Conservation (phyloP, 2,888 invertebrate genomes). For the Mimumesa dahlbomi region DNA sequence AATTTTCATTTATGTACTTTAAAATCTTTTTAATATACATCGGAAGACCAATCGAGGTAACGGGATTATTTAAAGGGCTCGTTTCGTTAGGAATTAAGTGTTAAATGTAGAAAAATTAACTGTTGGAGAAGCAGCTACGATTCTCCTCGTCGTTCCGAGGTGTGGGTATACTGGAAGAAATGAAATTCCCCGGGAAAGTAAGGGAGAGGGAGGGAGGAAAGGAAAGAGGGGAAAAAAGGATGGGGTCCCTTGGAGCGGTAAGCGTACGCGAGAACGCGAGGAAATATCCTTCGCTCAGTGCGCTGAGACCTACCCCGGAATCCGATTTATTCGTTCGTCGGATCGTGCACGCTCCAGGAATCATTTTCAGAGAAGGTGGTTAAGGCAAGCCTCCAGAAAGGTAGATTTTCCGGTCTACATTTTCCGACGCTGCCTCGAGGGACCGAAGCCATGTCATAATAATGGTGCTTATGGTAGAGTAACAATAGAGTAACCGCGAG, state of each 20-base stretch:
- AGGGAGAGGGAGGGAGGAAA: too few species aligned
- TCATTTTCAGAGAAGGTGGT: constrained; percentile 48
- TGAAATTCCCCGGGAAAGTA: constrained; percentile 39
- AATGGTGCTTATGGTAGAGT: constrained; percentile 15
- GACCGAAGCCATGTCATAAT: constrained; percentile 11
- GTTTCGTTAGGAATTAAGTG: not conserved
- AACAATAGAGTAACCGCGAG: constrained; percentile 33
- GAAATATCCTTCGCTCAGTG: constrained; percentile 29
- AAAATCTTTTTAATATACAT: too few species aligned
- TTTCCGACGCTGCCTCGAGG: constrained; percentile 17
- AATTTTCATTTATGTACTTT: too few species aligned
- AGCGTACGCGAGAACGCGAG: constrained; percentile 11
- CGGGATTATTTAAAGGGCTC: too few species aligned
- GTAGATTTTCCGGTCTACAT: constrained; percentile 48
- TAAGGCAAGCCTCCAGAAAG: constrained; percentile 26
- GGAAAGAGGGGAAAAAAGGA: too few species aligned
- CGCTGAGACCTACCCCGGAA: constrained; percentile 41
- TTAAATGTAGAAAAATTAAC: constrained; percentile 1
- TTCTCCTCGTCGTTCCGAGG: not conserved
- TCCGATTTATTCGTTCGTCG: constrained; percentile 55
- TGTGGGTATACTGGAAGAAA: constrained; percentile 27
- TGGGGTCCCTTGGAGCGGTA: not conserved
- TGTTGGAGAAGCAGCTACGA: not conserved
- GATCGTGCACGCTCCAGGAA: constrained; percentile 45
- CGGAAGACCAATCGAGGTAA: too few species aligned